Percentiles rank a stretch among this genome's conserved stretches.
Conservation (phyloP, 2,797 vertebrate species). For the Nannoperca australis region DNA sequence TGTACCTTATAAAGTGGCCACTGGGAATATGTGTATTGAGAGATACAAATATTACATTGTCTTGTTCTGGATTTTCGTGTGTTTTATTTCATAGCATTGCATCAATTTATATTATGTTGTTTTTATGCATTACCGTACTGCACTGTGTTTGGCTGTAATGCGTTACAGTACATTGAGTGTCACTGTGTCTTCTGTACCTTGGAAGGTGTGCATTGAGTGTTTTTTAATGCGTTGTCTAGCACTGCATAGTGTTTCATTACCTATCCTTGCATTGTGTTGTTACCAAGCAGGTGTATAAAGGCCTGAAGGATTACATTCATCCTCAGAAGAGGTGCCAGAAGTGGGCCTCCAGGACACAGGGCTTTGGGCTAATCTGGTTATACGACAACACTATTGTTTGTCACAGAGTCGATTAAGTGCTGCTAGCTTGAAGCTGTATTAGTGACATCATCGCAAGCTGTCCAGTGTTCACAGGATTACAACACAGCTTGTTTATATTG, state of each 20-base stretch:
- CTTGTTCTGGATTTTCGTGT: not conserved
- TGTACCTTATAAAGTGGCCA: not conserved
- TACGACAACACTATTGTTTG: slow-evolving; percentile 65
- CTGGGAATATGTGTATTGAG: not conserved
- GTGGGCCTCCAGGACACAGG: slow-evolving; percentile 67
- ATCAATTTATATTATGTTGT: slow-evolving; percentile 15
- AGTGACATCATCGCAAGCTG: slow-evolving; percentile 72
- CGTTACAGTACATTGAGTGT: slow-evolving; percentile 41
- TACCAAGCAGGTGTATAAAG: slow-evolving; percentile 70
- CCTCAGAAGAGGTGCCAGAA: slow-evolving; percentile 68
- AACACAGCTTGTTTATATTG: slow-evolving; percentile 23
- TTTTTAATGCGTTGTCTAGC: slow-evolving; percentile 19
- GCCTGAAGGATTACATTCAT: slow-evolving; percentile 74
- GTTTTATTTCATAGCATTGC: slow-evolving; percentile 47
- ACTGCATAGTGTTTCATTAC: slow-evolving; percentile 18
- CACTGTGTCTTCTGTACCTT: slow-evolving; percentile 5
- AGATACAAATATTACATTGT: not conserved
- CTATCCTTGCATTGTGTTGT: slow-evolving; percentile 49
- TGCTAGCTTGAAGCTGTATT: slow-evolving; percentile 61
- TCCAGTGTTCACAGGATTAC: slow-evolving; percentile 48
- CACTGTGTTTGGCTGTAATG: slow-evolving; percentile 17
- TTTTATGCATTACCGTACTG: not conserved
- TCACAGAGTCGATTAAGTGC: slow-evolving; percentile 53
- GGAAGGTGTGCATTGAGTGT: not conserved
- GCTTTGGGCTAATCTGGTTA: slow-evolving; percentile 74